phyloP scores from a whole-genome alignment of 2,888 invertebrate genomes.

The Cataglyphis rosenhaueri region DNA sequence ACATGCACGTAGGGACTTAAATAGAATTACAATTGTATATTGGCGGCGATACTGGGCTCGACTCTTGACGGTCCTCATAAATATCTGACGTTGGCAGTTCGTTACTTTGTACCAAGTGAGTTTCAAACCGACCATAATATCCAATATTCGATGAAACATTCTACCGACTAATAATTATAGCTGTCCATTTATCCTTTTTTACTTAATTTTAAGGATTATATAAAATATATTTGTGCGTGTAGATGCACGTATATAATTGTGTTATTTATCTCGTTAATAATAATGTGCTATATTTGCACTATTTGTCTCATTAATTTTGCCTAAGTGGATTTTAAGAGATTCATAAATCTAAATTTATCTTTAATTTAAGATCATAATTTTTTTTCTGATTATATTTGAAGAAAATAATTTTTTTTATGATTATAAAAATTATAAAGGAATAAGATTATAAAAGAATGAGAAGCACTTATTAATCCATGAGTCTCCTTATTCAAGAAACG shows the following conservation, averaged over 20 bases:
- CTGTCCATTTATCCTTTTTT: background rate
- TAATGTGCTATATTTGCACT: background rate
- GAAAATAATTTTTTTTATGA: background rate
- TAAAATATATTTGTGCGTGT: background rate
- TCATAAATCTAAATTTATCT: slow-evolving; percentile 1
- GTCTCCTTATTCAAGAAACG: slow-evolving; percentile 33
- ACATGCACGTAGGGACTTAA: slow-evolving; percentile 58
- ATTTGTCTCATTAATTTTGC: slow-evolving; percentile 31
- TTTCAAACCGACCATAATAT: slow-evolving; percentile 82
- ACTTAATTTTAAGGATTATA: background rate
- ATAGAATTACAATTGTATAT: slow-evolving; percentile 72
- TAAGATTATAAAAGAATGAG: slow-evolving; percentile 14
- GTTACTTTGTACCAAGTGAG: slow-evolving; percentile 82
- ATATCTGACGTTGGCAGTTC: slow-evolving; percentile 84
- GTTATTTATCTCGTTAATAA: slow-evolving; percentile 31
- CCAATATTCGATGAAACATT: slow-evolving; percentile 74
- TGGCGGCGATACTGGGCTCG: slow-evolving; percentile 73
- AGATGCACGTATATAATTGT: background rate
- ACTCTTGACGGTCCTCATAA: slow-evolving; percentile 83
- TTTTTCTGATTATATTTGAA: background rate
- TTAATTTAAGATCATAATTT: background rate
- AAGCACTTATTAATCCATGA: slow-evolving; percentile 27
- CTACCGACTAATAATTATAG: slow-evolving; percentile 1
- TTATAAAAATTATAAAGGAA: background rate
- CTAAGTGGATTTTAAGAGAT: background rate